Evolutionary conservation across 1,140 invertebrate species (phyloP), one percentile per base, ranked within the genome.

Genomic region (Scaptodrosophila lebanonensis): DNA sequence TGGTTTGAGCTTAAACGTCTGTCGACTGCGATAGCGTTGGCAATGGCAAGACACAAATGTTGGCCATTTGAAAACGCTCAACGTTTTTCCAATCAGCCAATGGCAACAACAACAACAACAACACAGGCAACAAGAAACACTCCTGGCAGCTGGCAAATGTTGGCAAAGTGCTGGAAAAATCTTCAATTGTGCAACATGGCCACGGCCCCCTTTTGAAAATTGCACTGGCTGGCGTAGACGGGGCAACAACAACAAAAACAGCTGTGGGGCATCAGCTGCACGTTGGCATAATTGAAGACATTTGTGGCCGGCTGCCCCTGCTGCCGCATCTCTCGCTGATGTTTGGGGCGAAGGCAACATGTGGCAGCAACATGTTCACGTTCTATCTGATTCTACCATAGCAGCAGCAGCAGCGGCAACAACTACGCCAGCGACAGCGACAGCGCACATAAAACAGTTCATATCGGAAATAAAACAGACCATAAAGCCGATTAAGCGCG

Each of bases 401-500:
- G n/a, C n/a, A n/a, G 12, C 18, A 9, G 43, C 40, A 53, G 42
- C 58, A 61, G 42, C 59, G 38, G 52, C 52, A 49, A 43, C 38
- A 13, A 17, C 39, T 38, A 35, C 11, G 20, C 38, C 11, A 44
- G 32, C 17, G 45, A 60, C 51, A 33, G 35, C 40, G 48, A 50
- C 47, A 39, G 42, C 29, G 42, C 25, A 39, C 54, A 58, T 72
- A 67, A 65, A 64, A 71, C 73, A 79, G 73, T 79, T 79, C 75
- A 77, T 82, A 79, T 79, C 70, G 75, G 49, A 79, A 73, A 82
- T 79, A 79, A 79, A 79, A 79, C 73, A 79, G 75, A 79, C 68
- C 75, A 69, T 82, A 82, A 82, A 79, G 75, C 73, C 73, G 73
- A 79, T 79, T 79, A 79, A 82, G 60, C 60, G 64, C 75, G 52